Evolutionary conservation across 2,888 invertebrate species (phyloP), one percentile per base, ranked within the genome.

Genomic region (Ochlodes sylvanus): DNA sequence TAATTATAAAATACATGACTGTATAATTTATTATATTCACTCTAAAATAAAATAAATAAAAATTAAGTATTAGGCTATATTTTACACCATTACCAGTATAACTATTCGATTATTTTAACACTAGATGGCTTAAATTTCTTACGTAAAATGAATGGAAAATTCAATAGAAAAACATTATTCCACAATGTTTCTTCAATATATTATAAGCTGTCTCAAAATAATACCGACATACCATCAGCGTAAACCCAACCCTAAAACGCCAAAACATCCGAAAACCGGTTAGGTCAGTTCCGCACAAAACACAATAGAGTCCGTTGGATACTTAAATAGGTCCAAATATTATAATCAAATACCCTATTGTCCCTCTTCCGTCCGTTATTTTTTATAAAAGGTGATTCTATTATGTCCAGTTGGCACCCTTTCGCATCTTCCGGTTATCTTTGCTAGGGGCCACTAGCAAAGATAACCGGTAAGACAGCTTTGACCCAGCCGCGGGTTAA

Each of bases 241-340:
- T 5, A 69, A 71, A 82, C 83, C 71, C 47, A 73, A 76, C 80
- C 78, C 79, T 65, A 65, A 52, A 27, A 7, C 12, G 52, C 27
- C 58, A 65, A 65, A 65, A 56, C 63, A 54, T 47, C 65, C 58
- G 71, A 83, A 87, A 93, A 93, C 93, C 90, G 90, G 93, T 93
- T 83, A 90, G 92, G 93, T 92, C 93, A 93, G 90, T 92, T 91
- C 81, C 77, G 85, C 84, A 87, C 84, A 78, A 75, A 86, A 85
- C 83, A 92, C 92, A 92, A 92, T 88, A 86, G 87, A 74, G 77
- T 87, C 88, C 90, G 87, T 80, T 89, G 90, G 92, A 90, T 92
- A 93, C 90, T 92, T 90, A 93, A 93, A 92, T 92, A 92, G 92
- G 92, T 92, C 92, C 92, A 92, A 92, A 92, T 85, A 92, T 90